Conservation (phyloP, 2,113 vertebrate genomes). For the Cercopithecus mona region DNA sequence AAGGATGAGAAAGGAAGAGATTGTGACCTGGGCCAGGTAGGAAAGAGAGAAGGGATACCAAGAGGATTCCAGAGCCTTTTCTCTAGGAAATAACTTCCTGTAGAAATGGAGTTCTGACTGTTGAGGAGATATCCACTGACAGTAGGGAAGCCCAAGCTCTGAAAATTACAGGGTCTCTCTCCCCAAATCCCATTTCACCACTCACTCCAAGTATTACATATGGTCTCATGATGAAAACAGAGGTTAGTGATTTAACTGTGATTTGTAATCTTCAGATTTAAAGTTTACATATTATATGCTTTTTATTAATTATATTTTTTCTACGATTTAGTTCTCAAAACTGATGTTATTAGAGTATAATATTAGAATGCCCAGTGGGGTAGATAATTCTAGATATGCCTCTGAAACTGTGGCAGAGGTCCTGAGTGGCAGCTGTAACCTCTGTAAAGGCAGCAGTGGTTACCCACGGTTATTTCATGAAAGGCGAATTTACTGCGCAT, state of each 20-base stretch:
- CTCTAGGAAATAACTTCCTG: background rate
- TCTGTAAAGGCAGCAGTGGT: background rate
- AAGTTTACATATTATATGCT: background rate
- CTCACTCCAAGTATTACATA: background rate
- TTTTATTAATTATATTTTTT: background rate
- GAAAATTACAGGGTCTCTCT: background rate
- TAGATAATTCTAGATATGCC: background rate
- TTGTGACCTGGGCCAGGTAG: background rate
- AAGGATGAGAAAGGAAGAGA: background rate
- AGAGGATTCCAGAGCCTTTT: background rate
- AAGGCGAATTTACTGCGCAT: background rate
- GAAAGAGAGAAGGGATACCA: background rate
- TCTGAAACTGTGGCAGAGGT: rapidly evolving
- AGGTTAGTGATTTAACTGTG: background rate
- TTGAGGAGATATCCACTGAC: background rate
- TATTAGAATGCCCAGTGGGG: background rate
- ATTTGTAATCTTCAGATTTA: background rate
- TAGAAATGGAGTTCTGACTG: background rate
- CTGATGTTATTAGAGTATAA: background rate
- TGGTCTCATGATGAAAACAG: background rate
- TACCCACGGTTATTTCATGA: background rate
- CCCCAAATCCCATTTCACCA: background rate
- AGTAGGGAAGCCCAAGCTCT: background rate
- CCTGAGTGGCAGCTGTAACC: background rate
- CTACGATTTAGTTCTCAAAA: background rate